Evolutionary conservation across 2,888 invertebrate genomes (phyloP).

Genomic region (Thymelicus lineola): DNA sequence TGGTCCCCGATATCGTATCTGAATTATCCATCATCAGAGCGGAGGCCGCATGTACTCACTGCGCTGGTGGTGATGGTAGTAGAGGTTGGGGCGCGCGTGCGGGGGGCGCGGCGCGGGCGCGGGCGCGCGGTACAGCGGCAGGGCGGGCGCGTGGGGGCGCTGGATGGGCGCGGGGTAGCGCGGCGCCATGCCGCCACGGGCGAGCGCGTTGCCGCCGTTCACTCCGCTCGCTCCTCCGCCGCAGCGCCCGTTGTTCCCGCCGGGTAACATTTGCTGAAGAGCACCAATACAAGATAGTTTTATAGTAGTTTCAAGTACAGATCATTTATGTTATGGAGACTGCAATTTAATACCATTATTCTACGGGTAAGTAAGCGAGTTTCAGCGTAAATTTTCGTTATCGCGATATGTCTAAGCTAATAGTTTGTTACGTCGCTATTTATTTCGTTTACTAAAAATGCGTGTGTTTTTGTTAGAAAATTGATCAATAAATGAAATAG

Average conservation of each 20-base stretch:
- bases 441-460: no score
- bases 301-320: background rate
- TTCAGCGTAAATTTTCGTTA: no score
- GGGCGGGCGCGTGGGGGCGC: slow-evolving; percentile 78
- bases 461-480: no score
- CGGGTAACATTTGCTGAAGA: slow-evolving; percentile 64
- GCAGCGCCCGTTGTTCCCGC: slow-evolving; percentile 68
- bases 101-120: slow-evolving; percentile 56
- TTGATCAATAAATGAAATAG: no score
- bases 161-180: slow-evolving; percentile 85
- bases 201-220: slow-evolving; percentile 54
- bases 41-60: slow-evolving; percentile 60
- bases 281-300: background rate
- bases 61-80: slow-evolving; percentile 80
- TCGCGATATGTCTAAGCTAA: no score
- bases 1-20: no score
- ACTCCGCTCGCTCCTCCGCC: slow-evolving; percentile 57
- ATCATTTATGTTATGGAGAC: background rate
- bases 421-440: no score
- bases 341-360: background rate
- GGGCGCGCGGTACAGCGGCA: slow-evolving; percentile 70
- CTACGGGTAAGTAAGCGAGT: no score
- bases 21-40: slow-evolving; percentile 9
- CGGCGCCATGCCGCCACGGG: slow-evolving; percentile 69
- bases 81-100: slow-evolving; percentile 66